Evolutionary conservation across 2,797 vertebrate genomes (phyloP).

Genomic region (Spizella passerina): DNA sequence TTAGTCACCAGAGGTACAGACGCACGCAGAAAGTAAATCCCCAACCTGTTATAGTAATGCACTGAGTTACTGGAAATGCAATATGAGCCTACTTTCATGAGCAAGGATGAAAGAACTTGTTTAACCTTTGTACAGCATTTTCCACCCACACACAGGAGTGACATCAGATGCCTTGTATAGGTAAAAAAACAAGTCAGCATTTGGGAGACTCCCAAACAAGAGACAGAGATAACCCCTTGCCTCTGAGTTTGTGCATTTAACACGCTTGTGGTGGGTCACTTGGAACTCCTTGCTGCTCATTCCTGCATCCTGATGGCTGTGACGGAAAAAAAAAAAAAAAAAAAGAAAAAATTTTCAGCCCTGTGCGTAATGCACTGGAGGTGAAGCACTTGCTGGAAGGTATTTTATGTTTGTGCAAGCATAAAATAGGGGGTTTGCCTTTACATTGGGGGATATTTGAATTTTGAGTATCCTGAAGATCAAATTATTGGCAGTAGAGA

Average conservation of each 20-base stretch:
- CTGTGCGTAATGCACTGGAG: background rate
- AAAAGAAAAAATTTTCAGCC: background rate
- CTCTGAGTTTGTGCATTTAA: background rate
- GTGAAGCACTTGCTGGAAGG: background rate
- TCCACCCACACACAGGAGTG: conserved; percentile 37
- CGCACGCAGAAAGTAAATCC: conserved; percentile 10
- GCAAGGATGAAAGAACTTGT: conserved; percentile 52
- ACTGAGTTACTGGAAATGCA: conserved; percentile 53
- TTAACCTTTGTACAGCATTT: conserved; percentile 64
- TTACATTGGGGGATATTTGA: background rate
- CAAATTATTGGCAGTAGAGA: background rate
- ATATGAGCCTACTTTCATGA: conserved; percentile 9
- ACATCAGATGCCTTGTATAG: conserved; percentile 35
- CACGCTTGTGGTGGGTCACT: background rate
- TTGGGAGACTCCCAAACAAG: conserved; percentile 19
- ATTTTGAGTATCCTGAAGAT: background rate
- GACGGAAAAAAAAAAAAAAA: background rate
- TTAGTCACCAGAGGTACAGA: conserved; percentile 35
- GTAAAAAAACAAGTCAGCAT: conserved; percentile 67
- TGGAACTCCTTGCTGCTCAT: background rate
- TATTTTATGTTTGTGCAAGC: background rate
- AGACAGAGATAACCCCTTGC: conserved; percentile 12
- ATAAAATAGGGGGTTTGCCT: background rate
- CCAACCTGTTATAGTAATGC: conserved; percentile 22
- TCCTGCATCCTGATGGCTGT: background rate